Evolutionary conservation across 2,888 invertebrate species (phyloP).

Genomic region (Zaprionus bogoriensis): DNA sequence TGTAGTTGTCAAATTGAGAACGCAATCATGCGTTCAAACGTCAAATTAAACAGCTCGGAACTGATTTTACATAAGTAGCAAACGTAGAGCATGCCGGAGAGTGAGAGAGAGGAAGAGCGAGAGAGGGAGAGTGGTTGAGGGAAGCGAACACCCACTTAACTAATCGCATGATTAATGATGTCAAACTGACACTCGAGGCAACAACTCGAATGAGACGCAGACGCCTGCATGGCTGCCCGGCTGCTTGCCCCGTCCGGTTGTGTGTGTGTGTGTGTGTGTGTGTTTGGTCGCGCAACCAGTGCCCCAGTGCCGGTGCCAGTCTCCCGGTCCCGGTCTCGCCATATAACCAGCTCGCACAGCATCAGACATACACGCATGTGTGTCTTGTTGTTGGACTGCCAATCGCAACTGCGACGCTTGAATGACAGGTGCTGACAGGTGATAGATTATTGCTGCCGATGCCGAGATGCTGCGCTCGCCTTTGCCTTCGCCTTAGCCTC

Average conservation of each 20-base stretch:
- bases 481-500: constrained; percentile 22
- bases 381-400: constrained; percentile 59
- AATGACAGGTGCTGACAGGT: constrained; percentile 83
- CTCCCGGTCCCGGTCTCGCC: neutral
- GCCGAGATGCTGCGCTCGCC: constrained; percentile 12
- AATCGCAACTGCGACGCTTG: constrained; percentile 80
- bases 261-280: no score
- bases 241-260: constrained; percentile 27
- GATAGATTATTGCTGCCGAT: constrained; percentile 80
- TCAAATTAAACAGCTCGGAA: constrained; percentile 79
- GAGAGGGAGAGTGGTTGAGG: neutral
- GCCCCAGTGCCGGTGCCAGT: constrained; percentile 7
- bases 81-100: constrained; percentile 29
- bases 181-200: constrained; percentile 74
- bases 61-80: constrained; percentile 70
- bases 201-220: constrained; percentile 33
- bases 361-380: constrained; percentile 18
- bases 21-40: constrained; percentile 80
- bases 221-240: constrained; percentile 46
- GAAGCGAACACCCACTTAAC: constrained; percentile 78
- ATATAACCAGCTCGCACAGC: constrained; percentile 4
- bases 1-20: constrained; percentile 73
- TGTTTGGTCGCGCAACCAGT: constrained; percentile 15
- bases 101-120: neutral
- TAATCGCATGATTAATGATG: constrained; percentile 82